Percentiles rank a stretch among this genome's conserved stretches.
Conservation (phyloP, 35 echinoderm and acorn worm genomes). For the Eucidaris tribuloides region DNA sequence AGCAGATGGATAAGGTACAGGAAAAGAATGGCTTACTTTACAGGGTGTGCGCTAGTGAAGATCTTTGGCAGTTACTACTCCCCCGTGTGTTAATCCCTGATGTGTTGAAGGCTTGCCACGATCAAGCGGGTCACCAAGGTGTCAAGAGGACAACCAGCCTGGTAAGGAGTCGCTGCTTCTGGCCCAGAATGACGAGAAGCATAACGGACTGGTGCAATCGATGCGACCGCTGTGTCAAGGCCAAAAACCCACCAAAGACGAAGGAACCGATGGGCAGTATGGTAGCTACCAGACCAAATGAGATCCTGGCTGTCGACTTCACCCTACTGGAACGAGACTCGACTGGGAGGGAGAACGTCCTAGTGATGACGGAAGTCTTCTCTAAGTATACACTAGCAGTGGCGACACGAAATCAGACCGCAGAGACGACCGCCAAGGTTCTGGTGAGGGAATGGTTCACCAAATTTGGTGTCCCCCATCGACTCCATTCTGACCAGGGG, state of each 20-base stretch:
- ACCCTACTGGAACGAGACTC: slow-evolving; percentile 39
- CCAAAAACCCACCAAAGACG: slow-evolving; percentile 46
- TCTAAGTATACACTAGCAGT: slow-evolving; percentile 46
- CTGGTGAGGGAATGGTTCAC: slow-evolving; percentile 63
- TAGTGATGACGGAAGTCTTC: slow-evolving; percentile 70
- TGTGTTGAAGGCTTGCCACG: slow-evolving; percentile 18
- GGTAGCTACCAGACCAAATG: slow-evolving; percentile 37
- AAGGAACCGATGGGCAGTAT: slow-evolving; percentile 64
- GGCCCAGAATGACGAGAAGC: slow-evolving; percentile 50
- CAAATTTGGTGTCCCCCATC: slow-evolving; percentile 53
- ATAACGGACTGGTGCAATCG: slow-evolving; percentile 47
- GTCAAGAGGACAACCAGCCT: slow-evolving; percentile 44
- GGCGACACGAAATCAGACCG: slow-evolving; percentile 54
- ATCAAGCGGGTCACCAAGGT: slow-evolving; percentile 59
- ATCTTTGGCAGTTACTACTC: slow-evolving; percentile 42
- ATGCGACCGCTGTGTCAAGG: slow-evolving; percentile 23
- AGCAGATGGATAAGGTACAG: background rate
- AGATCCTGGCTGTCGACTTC: slow-evolving; percentile 64
- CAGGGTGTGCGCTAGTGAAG: background rate
- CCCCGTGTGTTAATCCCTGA: slow-evolving; percentile 5
- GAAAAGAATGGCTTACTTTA: slow-evolving; percentile 38
- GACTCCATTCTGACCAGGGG: slow-evolving; percentile 74
- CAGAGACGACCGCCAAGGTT: slow-evolving; percentile 52
- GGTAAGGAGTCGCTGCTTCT: slow-evolving; percentile 29
- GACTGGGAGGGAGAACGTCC: slow-evolving; percentile 61